These are phyloP conservation scores for Lucifuga dentata DNA, from an alignment of 2,113 vertebrate species.

Conservation along the genomic window DNA sequence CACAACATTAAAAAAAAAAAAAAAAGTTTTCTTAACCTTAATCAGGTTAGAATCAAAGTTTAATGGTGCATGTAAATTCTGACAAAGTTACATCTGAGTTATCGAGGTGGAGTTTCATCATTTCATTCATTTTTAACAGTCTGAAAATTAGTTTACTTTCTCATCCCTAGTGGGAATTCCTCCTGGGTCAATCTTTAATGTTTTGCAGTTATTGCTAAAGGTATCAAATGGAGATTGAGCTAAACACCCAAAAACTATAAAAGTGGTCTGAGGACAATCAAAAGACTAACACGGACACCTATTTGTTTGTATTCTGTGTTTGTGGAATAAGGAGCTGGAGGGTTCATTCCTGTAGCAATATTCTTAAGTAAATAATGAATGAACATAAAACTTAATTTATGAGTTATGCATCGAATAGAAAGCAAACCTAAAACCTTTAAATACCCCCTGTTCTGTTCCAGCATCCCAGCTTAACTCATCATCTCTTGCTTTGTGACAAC, in stretches of 20 bases:
- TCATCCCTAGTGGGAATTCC: too few relatives aligned
- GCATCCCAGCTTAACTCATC: constrained; percentile 67
- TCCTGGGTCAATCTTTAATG: too few relatives aligned
- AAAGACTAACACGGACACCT: background rate
- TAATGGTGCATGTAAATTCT: too few relatives aligned
- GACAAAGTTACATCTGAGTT: too few relatives aligned
- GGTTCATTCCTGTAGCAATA: background rate
- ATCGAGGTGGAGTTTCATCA: too few relatives aligned
- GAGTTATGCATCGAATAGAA: constrained; percentile 18
- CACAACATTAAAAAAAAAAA: too few relatives aligned
- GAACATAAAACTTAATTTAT: constrained; percentile 17
- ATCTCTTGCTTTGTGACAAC: constrained; percentile 65
- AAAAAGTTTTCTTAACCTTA: too few relatives aligned
- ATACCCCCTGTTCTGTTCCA: constrained; percentile 31
- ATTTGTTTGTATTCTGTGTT: constrained; percentile 11
- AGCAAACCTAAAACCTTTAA: constrained; percentile 32
- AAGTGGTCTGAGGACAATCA: background rate
- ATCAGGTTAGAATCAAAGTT: too few relatives aligned
- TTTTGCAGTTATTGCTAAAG: too few relatives aligned
- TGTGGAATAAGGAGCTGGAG: background rate
- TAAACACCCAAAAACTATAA: background rate
- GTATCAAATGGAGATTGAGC: background rate
- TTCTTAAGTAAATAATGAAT: constrained; percentile 3
- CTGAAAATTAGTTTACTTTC: too few relatives aligned
- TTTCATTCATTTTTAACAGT: too few relatives aligned